Percentiles rank a stretch among this genome's conserved stretches.
These are phyloP conservation scores for Oreochromis mossambicus DNA, from an alignment of 2,797 vertebrate species.

Conservation along the genomic window DNA sequence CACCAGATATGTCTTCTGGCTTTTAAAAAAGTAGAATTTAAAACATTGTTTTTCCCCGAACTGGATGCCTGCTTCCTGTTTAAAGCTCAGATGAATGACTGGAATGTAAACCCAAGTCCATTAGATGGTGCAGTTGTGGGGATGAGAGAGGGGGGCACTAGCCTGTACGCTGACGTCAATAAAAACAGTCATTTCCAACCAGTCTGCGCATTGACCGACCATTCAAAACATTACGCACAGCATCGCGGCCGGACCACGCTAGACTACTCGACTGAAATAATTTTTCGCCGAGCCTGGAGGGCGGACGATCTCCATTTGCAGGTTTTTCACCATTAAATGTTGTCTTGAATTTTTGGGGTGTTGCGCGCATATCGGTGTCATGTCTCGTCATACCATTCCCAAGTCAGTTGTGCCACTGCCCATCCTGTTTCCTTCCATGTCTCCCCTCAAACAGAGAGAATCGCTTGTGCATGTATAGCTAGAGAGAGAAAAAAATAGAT, in stretches of 20 bases:
- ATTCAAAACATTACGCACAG: constrained; percentile 74
- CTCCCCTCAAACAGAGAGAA: neutral
- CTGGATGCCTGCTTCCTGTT: neutral
- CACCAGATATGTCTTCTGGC: neutral
- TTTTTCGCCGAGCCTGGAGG: constrained; percentile 35
- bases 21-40: neutral
- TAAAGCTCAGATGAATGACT: constrained; percentile 25
- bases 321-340: constrained; percentile 67
- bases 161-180: constrained; percentile 73
- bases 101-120: constrained; percentile 48
- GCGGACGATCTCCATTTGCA: constrained; percentile 46
- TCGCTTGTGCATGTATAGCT: constrained; percentile 13
- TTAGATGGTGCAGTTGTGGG: constrained; percentile 68
- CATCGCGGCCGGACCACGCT: constrained; percentile 60
- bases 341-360: constrained; percentile 59
- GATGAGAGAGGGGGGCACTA: constrained; percentile 32
- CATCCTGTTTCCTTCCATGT: constrained; percentile 53
- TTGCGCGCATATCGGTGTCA: constrained; percentile 65
- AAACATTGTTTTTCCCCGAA: neutral
- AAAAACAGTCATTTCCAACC: constrained; percentile 72
- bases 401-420: constrained; percentile 58
- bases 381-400: constrained; percentile 67
- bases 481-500: neutral
- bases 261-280: constrained; percentile 47
- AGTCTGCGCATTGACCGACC: constrained; percentile 73